These are phyloP conservation scores for Amphipoea oculea DNA, from an alignment of 2,888 invertebrate genomes.

Conservation along the genomic window DNA sequence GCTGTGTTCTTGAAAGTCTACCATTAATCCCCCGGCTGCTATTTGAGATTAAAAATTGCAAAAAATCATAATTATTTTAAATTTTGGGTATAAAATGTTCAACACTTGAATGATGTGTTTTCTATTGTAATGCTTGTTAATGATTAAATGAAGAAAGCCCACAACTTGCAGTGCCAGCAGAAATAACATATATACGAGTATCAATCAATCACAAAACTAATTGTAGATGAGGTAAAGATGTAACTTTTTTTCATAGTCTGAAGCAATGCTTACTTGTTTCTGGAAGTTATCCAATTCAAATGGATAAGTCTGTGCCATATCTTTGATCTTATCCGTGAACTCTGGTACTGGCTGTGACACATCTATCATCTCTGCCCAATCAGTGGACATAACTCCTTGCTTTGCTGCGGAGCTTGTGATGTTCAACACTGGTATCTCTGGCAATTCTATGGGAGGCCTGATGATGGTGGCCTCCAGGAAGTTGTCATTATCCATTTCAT, in stretches of 20 bases:
- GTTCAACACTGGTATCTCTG: slow-evolving; percentile 92
- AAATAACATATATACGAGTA: too few species aligned
- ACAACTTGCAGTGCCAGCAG: too few species aligned
- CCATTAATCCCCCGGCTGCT: too few species aligned
- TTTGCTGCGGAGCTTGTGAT: slow-evolving; percentile 90
- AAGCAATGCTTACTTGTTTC: slow-evolving; percentile 92
- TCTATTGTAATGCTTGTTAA: too few species aligned
- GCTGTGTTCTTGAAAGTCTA: too few species aligned
- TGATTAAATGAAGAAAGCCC: too few species aligned
- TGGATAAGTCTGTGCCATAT: slow-evolving; percentile 95
- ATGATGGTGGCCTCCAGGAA: slow-evolving; percentile 84
- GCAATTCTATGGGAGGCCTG: slow-evolving; percentile 81
- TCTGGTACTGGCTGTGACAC: slow-evolving; percentile 95
- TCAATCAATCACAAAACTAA: too few species aligned
- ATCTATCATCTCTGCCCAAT: slow-evolving; percentile 97
- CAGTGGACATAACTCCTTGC: slow-evolving; percentile 89
- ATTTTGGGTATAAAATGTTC: too few species aligned
- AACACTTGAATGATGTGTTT: too few species aligned
- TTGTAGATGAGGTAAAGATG: background rate
- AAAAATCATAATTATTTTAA: too few species aligned
- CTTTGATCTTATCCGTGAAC: slow-evolving; percentile 94
- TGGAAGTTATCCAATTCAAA: slow-evolving; percentile 99
- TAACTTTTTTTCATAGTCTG: background rate
- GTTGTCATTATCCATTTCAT: slow-evolving; percentile 79
- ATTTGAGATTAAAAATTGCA: too few species aligned